Conservation (phyloP, 2,797 vertebrate species). For the Etheostoma nigrum region DNA sequence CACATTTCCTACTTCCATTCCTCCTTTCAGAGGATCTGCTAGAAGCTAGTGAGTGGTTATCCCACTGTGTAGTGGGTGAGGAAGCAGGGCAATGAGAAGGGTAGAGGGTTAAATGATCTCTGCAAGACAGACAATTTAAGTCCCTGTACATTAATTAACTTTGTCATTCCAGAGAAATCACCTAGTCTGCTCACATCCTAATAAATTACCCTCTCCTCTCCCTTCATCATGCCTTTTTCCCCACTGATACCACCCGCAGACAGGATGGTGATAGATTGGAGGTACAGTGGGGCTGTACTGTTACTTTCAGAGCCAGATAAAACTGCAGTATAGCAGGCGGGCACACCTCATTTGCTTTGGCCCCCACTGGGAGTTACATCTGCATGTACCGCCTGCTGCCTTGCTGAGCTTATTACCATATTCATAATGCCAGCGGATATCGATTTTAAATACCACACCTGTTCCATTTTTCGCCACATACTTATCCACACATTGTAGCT, state of each 20-base stretch:
- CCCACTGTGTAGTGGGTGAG: constrained; percentile 28
- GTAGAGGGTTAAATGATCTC: constrained; percentile 74
- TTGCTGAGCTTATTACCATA: constrained; percentile 80
- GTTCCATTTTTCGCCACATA: constrained; percentile 68
- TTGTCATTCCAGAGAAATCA: constrained; percentile 74
- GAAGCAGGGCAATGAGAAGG: constrained; percentile 49
- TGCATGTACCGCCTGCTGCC: constrained; percentile 73
- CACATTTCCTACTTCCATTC: constrained; percentile 14
- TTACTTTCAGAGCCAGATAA: constrained; percentile 81
- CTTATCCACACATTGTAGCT: constrained; percentile 32
- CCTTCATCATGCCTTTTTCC: constrained; percentile 63
- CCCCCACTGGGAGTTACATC: constrained; percentile 77
- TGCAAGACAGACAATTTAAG: constrained; percentile 67
- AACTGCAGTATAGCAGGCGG: constrained; percentile 74
- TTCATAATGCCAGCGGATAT: constrained; percentile 80
- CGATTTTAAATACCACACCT: constrained; percentile 82
- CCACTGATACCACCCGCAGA: constrained; percentile 73
- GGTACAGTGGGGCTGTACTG: constrained; percentile 70
- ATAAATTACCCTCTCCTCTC: constrained; percentile 72
- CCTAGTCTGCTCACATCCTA: constrained; percentile 62
- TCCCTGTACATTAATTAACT: constrained; percentile 76
- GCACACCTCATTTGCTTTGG: constrained; percentile 83
- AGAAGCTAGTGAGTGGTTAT: constrained; percentile 28
- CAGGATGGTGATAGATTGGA: constrained; percentile 73
- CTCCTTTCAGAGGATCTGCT: constrained; percentile 24